These are phyloP conservation scores for Cavia aperea DNA, from an alignment of 2,113 vertebrate species.

Conservation along the genomic window DNA sequence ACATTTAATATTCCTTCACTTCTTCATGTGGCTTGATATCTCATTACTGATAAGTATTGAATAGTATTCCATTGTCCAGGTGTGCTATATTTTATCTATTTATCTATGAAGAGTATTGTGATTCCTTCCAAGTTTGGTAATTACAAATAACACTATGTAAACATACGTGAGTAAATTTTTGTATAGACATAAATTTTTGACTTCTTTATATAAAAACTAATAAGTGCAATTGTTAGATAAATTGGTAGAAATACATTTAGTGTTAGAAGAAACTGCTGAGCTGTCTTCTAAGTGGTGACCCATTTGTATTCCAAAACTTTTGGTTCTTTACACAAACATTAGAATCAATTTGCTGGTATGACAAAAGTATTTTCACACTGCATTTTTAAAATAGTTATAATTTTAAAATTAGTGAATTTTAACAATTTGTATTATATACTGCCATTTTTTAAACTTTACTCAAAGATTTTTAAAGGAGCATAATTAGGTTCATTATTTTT, in stretches of 20 bases:
- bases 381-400: not conserved
- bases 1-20: not conserved
- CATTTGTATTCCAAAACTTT: not conserved
- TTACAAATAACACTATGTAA: not conserved
- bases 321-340: not conserved
- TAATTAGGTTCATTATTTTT: not conserved
- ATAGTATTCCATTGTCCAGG: not conserved
- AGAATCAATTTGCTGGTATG: not conserved
- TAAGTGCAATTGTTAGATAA: not conserved
- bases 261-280: not conserved
- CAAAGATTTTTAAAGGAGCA: not conserved
- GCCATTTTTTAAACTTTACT: not conserved
- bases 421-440: not conserved
- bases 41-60: not conserved
- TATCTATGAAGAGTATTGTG: not conserved
- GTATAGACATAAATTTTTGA: not conserved
- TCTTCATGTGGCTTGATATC: not conserved
- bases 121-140: not conserved
- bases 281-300: not conserved
- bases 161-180: not conserved
- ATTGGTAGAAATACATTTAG: not conserved
- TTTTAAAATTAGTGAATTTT: not conserved
- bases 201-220: not conserved
- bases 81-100: not conserved
- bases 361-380: not conserved